Evolutionary conservation across 2,113 vertebrate genomes (phyloP).

Genomic region (Catharus bicknelli): DNA sequence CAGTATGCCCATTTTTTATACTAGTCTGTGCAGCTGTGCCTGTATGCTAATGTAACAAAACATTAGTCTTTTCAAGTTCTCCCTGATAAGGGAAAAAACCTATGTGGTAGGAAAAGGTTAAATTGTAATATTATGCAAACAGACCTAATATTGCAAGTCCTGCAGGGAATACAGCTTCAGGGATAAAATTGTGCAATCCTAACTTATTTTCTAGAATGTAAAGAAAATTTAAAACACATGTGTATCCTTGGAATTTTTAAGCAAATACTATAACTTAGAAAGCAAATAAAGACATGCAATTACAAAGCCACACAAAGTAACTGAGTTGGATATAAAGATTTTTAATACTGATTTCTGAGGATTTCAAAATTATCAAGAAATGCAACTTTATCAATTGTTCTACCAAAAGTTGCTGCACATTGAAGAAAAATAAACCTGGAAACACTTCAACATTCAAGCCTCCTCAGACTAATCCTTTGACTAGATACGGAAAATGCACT

Average conservation of each 20-base stretch:
- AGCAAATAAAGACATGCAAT: not conserved
- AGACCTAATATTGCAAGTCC: not conserved
- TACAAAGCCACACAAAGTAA: not conserved
- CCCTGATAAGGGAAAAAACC: not conserved
- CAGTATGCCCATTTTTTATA: not conserved
- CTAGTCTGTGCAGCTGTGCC: not conserved
- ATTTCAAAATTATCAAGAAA: not conserved
- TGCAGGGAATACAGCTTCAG: not conserved
- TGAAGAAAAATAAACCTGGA: not conserved
- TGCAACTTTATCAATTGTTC: not conserved
- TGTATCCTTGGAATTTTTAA: not conserved
- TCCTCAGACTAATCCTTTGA: not conserved
- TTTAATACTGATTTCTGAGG: not conserved
- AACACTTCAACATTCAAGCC: not conserved
- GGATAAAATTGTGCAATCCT: not conserved
- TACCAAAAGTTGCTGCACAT: not conserved
- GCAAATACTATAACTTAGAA: not conserved
- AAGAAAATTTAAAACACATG: not conserved
- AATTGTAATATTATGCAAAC: not conserved
- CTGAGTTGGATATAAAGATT: not conserved
- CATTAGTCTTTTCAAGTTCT: constrained; percentile 16
- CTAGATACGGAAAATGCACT: not conserved
- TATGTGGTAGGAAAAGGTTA: not conserved
- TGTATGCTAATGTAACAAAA: not conserved
- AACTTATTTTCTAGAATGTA: not conserved